phyloP scores from a whole-genome alignment of 2,888 invertebrate species.

The Hololepta plana region DNA sequence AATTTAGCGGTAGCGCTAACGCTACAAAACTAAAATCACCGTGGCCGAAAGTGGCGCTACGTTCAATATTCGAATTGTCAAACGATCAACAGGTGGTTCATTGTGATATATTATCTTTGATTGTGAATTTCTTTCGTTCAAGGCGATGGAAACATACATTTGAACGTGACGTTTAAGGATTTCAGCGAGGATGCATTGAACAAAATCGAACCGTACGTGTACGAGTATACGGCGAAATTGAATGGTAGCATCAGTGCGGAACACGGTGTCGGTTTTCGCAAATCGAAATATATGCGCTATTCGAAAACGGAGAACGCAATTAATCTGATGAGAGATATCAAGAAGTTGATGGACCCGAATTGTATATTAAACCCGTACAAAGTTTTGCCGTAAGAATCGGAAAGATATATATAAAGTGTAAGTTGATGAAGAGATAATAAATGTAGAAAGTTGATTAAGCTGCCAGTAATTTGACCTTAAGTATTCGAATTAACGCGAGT shows the following conservation, averaged over 20 bases:
- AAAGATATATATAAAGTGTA: too few relatives aligned
- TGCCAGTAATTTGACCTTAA: too few relatives aligned
- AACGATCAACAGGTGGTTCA: too few relatives aligned
- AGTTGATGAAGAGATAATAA: too few relatives aligned
- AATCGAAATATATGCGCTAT: slow-evolving; percentile 64
- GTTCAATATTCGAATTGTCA: too few relatives aligned
- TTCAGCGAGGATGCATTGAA: slow-evolving; percentile 41
- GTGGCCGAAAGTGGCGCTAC: too few relatives aligned
- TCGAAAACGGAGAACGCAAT: slow-evolving; percentile 63
- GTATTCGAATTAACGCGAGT: too few relatives aligned
- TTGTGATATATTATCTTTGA: not conserved
- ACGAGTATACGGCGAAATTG: slow-evolving; percentile 64
- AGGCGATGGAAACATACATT: slow-evolving; percentile 91
- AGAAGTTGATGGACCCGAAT: slow-evolving; percentile 78
- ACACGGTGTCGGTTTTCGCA: slow-evolving; percentile 89
- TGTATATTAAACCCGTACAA: slow-evolving; percentile 95
- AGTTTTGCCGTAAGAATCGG: slow-evolving; percentile 36
- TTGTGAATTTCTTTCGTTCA: slow-evolving; percentile 10
- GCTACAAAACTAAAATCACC: too few relatives aligned
- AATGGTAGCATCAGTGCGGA: slow-evolving; percentile 90
- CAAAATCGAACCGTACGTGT: slow-evolving; percentile 78
- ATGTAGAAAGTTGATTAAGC: too few relatives aligned
- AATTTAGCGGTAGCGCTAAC: too few relatives aligned
- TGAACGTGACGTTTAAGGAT: slow-evolving; percentile 64
- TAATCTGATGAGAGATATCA: slow-evolving; percentile 64